Conservation (phyloP, 2,113 vertebrate genomes). For the Pithys albifrons region DNA sequence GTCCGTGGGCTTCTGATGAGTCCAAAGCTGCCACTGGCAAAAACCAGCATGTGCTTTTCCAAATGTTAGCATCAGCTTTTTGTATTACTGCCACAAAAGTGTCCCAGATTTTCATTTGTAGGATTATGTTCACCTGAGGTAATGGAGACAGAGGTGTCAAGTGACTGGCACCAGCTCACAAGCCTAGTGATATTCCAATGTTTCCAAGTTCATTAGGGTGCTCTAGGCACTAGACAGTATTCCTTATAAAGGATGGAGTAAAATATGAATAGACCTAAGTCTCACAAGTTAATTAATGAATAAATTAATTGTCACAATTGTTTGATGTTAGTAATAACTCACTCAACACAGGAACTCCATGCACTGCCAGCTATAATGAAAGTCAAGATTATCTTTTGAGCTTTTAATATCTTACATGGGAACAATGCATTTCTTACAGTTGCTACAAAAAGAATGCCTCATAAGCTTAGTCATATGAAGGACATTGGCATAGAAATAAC, state of each 20-base stretch:
- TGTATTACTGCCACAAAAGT: neutral
- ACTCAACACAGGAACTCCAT: neutral
- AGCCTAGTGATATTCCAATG: neutral
- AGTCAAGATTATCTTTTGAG: neutral
- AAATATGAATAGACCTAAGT: neutral
- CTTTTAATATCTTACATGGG: neutral
- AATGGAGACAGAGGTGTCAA: neutral
- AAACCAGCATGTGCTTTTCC: neutral
- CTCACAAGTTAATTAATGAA: neutral
- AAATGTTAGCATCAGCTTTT: neutral
- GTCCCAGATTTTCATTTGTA: neutral
- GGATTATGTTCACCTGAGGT: neutral
- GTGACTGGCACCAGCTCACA: neutral
- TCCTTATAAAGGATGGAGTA: neutral
- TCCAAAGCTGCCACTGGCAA: neutral
- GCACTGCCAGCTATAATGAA: neutral
- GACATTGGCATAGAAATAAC: neutral
- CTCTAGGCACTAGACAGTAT: neutral
- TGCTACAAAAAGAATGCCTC: neutral
- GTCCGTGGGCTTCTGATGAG: neutral
- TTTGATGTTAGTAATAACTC: neutral
- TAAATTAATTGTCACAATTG: neutral
- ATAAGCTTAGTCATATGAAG: neutral
- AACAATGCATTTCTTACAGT: neutral
- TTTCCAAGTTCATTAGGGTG: neutral